phyloP scores from a whole-genome alignment of 2,113 vertebrate genomes.

The Tautogolabrus adspersus region DNA sequence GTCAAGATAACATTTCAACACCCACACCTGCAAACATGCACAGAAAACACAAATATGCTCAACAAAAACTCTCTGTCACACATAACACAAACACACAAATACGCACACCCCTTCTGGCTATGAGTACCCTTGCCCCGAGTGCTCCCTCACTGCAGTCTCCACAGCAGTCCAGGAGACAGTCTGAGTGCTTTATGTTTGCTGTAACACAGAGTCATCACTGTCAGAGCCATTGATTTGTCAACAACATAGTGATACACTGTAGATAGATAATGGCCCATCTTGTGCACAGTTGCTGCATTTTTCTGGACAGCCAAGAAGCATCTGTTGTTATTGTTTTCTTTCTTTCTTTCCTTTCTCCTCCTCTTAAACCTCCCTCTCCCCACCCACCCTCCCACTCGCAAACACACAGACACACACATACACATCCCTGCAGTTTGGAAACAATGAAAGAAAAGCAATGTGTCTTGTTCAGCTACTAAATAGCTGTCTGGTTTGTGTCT shows the following conservation, averaged over 20 bases:
- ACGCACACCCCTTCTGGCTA: conserved; percentile 52
- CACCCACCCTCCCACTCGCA: conserved; percentile 24
- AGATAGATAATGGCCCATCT: conserved; percentile 78
- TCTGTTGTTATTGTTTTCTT: conserved; percentile 66
- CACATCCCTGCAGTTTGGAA: conserved; percentile 73
- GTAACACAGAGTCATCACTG: conserved; percentile 76
- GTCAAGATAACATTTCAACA: conserved; percentile 26
- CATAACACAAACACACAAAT: conserved; percentile 27
- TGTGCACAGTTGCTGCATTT: conserved; percentile 68
- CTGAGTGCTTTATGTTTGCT: conserved; percentile 79
- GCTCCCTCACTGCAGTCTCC: conserved; percentile 74
- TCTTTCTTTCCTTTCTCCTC: conserved; percentile 42
- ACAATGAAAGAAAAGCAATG: conserved; percentile 85
- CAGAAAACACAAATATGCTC: conserved; percentile 32
- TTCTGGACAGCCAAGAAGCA: conserved; percentile 61
- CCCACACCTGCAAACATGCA: conserved; percentile 22
- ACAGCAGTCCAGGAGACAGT: conserved; percentile 64
- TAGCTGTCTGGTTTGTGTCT: conserved; percentile 83
- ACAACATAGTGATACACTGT: conserved; percentile 78
- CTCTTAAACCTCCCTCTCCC: conserved; percentile 39
- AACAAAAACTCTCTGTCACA: conserved; percentile 28
- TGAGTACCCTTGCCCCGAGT: conserved; percentile 76
- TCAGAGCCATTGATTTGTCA: conserved; percentile 81
- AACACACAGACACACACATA: conserved; percentile 6
- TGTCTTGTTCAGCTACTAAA: conserved; percentile 86